A percentile compares a stretch with the other conserved stretches of the same genome.
Conservation (phyloP, 2,113 vertebrate genomes). For the Columba janthina region DNA sequence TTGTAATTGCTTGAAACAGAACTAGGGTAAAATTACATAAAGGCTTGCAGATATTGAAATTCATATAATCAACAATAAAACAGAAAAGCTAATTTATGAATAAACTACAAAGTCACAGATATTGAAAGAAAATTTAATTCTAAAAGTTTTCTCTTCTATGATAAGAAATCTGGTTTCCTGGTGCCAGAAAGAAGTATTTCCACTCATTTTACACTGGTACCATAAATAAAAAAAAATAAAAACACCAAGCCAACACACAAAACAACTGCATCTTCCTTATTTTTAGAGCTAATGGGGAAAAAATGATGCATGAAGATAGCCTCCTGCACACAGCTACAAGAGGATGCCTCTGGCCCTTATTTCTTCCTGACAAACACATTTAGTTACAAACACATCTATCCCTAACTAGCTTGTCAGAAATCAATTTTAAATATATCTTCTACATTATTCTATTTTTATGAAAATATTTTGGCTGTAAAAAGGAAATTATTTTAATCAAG, state of each 20-base stretch:
- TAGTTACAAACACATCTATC: neutral
- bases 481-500: neutral
- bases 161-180: neutral
- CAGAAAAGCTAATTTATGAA: neutral
- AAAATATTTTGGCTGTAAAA: neutral
- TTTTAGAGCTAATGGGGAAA: neutral
- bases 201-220: neutral
- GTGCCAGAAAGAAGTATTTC: neutral
- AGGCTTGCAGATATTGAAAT: neutral
- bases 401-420: neutral
- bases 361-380: neutral
- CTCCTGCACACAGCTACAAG: neutral
- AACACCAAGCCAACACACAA: neutral
- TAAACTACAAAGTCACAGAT: neutral
- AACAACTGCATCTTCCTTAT: neutral
- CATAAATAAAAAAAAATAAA: too few species aligned
- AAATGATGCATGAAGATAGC: neutral
- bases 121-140: neutral
- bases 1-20: conserved; percentile 22
- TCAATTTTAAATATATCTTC: neutral
- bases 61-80: neutral
- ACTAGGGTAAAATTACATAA: neutral
- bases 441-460: neutral
- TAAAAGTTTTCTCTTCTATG: neutral
- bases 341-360: neutral